Conservation (phyloP, 1,140 invertebrate genomes). For the Pollicipes pollicipes region DNA sequence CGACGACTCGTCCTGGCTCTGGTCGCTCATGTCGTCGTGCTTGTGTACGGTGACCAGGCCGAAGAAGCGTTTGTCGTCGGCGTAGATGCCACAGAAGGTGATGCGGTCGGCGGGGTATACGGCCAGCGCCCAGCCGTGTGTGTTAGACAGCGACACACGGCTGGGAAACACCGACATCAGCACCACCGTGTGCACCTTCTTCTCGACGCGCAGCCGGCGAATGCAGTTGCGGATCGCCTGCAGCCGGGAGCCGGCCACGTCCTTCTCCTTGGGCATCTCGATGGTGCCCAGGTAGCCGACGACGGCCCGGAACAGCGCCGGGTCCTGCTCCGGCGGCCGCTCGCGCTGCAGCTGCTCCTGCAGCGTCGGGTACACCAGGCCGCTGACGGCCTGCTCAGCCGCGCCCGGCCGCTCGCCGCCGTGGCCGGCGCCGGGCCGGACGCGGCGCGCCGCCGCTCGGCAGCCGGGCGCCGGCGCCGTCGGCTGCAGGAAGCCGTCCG, state of each 20-base stretch:
- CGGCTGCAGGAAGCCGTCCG: no score
- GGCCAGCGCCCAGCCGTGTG: slow-evolving; percentile 39
- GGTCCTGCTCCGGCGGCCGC: no score
- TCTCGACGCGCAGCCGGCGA: slow-evolving; percentile 67
- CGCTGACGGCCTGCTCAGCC: no score
- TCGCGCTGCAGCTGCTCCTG: no score
- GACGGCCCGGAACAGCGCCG: slow-evolving; percentile 39
- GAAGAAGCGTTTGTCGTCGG: slow-evolving; percentile 72
- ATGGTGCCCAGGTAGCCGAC: slow-evolving; percentile 89
- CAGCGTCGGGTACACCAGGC: no score
- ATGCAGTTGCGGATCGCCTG: slow-evolving; percentile 59
- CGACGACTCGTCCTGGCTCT: no score
- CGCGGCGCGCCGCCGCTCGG: no score
- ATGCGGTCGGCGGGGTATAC: slow-evolving; percentile 70
- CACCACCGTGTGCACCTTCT: slow-evolving; percentile 67
- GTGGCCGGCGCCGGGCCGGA: no score
- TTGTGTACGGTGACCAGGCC: slow-evolving; percentile 62
- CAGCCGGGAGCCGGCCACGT: slow-evolving; percentile 23
- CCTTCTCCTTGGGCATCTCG: slow-evolving; percentile 37
- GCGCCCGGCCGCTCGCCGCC: no score
- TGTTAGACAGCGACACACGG: slow-evolving; percentile 53
- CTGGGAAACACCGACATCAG: slow-evolving; percentile 64
- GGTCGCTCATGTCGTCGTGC: no score
- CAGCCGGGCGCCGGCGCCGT: no score
- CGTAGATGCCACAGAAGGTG: slow-evolving; percentile 71